These are phyloP conservation scores for Yponomeuta sedellus DNA, from an alignment of 2,888 invertebrate genomes.

Conservation along the genomic window DNA sequence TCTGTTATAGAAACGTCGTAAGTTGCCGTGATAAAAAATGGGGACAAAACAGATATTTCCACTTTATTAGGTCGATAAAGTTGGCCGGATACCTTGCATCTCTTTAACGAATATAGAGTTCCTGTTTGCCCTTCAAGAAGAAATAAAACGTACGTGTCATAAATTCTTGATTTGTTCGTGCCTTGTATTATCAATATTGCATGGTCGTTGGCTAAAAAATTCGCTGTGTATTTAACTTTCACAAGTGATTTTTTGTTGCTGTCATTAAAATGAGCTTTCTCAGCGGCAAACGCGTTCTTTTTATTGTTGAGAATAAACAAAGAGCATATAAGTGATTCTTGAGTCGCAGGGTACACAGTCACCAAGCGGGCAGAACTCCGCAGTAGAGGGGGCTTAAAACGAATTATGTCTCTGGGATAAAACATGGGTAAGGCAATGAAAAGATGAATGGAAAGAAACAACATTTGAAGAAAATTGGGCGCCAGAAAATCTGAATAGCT, in stretches of 20 bases:
- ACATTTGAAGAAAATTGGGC: slow-evolving; percentile 75
- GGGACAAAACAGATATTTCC: slow-evolving; percentile 52
- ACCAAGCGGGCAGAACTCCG: slow-evolving; percentile 54
- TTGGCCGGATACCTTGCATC: slow-evolving; percentile 59
- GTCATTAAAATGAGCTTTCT: slow-evolving; percentile 47
- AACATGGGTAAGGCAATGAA: slow-evolving; percentile 74
- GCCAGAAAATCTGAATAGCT: slow-evolving; percentile 66
- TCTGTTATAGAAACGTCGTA: slow-evolving; percentile 50
- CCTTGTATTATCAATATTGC: slow-evolving; percentile 59
- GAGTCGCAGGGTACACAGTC: slow-evolving; percentile 51
- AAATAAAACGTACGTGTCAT: slow-evolving; percentile 62
- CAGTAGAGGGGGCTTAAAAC: slow-evolving; percentile 64
- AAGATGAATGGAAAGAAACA: slow-evolving; percentile 75
- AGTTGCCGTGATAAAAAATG: slow-evolving; percentile 38
- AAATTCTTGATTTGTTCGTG: slow-evolving; percentile 64
- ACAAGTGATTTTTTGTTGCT: slow-evolving; percentile 56
- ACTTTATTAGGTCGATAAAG: slow-evolving; percentile 59
- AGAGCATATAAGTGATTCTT: slow-evolving; percentile 54
- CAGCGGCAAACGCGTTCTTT: slow-evolving; percentile 51
- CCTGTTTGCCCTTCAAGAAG: slow-evolving; percentile 48
- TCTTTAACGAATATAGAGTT: slow-evolving; percentile 45
- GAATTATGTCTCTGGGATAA: slow-evolving; percentile 54
- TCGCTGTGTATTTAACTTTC: slow-evolving; percentile 54
- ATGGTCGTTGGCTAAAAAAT: slow-evolving; percentile 48
- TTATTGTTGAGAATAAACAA: slow-evolving; percentile 48